Evolutionary conservation across 2,888 invertebrate species (phyloP), one percentile per base, ranked within the genome.

Genomic region (Mylabris sibirica): DNA sequence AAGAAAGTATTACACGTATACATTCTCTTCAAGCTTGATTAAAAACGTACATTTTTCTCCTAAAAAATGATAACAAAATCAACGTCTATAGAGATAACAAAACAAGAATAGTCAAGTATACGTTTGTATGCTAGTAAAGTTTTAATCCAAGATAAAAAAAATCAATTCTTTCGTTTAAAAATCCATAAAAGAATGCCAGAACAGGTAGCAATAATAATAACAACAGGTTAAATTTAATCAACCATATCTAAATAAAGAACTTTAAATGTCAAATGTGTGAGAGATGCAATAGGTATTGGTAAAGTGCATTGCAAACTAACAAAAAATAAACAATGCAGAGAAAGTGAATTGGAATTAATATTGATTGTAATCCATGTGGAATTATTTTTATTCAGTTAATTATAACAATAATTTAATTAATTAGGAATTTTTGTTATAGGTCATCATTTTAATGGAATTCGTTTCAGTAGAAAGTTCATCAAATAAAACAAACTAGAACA

Each of bases 211-310:
- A 49, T 49, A 49, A 49, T 8, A 49, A 49, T 2, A 53, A 53
- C 24, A 53, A 24, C 53, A 12, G 12, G 53, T 53, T 53, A 24
- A 53, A 53, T 53, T 24, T 24, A 53, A 53, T 53, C 53, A 53
- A 24, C 22, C 24, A 24, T 12, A 4, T 5, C 62, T 35, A 62
- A 67, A 67, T 59, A 63, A 67, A 64, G 61, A 67, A n/a, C 22
- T 12, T 38, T 68, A 68, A 68, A 68, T 68, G 68, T 65, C 68
- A 68, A 20, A 65, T 59, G 63, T 60, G 63, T 65, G 65, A 57
- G 60, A 49, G 30, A 61, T 65, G 49, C 30, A 44, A 65, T 68
- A 22, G 11, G 22, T 53, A 53, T 53, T 53, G 53, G 2, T 68
- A 63, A 63, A 61, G 30, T 30, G 30, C 30, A 30, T 30, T 53